Evolutionary conservation across 2,888 invertebrate species (phyloP).

Genomic region (Mythimna albipuncta): DNA sequence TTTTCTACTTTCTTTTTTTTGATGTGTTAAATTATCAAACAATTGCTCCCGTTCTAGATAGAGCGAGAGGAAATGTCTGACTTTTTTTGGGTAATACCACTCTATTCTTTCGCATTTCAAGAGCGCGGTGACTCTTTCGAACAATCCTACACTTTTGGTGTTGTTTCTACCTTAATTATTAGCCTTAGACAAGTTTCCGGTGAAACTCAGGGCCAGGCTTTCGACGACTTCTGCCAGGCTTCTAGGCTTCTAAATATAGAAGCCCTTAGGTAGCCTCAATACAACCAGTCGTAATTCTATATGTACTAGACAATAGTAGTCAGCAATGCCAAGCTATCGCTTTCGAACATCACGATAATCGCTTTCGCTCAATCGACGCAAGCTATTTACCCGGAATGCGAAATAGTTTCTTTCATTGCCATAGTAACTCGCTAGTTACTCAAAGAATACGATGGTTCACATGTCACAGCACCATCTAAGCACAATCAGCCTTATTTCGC

Average conservation of each 20-base stretch:
- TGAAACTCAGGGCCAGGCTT: conserved; percentile 15
- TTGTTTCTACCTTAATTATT: conserved; percentile 1
- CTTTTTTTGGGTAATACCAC: too few species aligned
- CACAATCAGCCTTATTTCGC: too few species aligned
- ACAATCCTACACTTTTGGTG: too few species aligned
- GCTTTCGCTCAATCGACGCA: conserved; percentile 33
- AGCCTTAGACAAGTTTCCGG: background rate
- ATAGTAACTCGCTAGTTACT: background rate
- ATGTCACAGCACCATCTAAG: too few species aligned
- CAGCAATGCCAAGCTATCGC: conserved; percentile 7
- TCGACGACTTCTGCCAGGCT: background rate
- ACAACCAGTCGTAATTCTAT: conserved; percentile 25
- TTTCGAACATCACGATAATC: conserved; percentile 16
- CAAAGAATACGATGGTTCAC: background rate
- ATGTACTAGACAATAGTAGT: conserved; percentile 15
- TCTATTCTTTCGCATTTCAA: too few species aligned
- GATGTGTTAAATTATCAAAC: too few species aligned
- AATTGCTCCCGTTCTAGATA: too few species aligned
- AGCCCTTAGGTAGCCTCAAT: background rate
- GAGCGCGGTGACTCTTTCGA: too few species aligned
- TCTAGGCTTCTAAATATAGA: background rate
- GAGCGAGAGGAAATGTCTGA: too few species aligned
- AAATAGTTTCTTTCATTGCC: conserved; percentile 17
- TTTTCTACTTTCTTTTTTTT: too few species aligned
- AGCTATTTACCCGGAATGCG: conserved; percentile 9